A percentile compares a stretch with the other conserved stretches of the same genome.
These are phyloP conservation scores for Phorcus lineatus DNA, from an alignment of 2,888 invertebrate genomes.

Conservation along the genomic window DNA sequence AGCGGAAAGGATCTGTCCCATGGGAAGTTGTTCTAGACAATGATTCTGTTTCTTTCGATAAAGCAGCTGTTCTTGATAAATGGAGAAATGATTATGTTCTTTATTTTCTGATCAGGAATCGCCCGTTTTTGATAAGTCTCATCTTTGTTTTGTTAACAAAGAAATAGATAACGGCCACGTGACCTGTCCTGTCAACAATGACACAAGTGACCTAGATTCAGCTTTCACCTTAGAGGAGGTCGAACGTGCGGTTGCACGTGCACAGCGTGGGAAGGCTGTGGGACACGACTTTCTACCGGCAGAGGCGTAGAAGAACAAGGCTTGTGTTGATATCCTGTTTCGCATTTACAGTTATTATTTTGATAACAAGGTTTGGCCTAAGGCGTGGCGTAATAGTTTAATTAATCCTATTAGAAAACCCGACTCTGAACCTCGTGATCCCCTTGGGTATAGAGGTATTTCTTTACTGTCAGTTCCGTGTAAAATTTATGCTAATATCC, in stretches of 20 bases:
- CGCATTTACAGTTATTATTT: slow-evolving; percentile 19
- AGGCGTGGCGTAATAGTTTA: slow-evolving; percentile 12
- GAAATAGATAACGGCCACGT: too few relatives aligned
- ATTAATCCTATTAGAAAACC: slow-evolving; percentile 19
- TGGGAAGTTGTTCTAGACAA: too few relatives aligned
- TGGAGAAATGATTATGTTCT: too few relatives aligned
- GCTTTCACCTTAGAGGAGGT: slow-evolving; percentile 24
- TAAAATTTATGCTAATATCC: slow-evolving; percentile 13
- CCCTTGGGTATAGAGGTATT: slow-evolving; percentile 28
- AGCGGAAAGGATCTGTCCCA: too few relatives aligned
- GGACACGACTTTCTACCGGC: slow-evolving; percentile 13
- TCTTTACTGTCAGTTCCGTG: background rate
- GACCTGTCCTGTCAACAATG: background rate
- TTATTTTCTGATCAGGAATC: too few relatives aligned
- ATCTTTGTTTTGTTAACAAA: too few relatives aligned
- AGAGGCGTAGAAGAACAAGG: slow-evolving; percentile 25
- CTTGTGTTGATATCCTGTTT: too few relatives aligned
- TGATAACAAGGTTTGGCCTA: background rate
- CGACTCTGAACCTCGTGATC: slow-evolving; percentile 15
- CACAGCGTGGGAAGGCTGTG: slow-evolving; percentile 12
- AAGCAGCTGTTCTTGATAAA: too few relatives aligned
- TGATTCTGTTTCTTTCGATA: too few relatives aligned
- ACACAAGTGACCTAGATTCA: background rate
- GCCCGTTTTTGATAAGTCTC: too few relatives aligned
- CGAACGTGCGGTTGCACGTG: background rate